Base-by-base conservation (phyloP, 2,888 invertebrate genomes). In the Frankliniella intonsa region DNA sequence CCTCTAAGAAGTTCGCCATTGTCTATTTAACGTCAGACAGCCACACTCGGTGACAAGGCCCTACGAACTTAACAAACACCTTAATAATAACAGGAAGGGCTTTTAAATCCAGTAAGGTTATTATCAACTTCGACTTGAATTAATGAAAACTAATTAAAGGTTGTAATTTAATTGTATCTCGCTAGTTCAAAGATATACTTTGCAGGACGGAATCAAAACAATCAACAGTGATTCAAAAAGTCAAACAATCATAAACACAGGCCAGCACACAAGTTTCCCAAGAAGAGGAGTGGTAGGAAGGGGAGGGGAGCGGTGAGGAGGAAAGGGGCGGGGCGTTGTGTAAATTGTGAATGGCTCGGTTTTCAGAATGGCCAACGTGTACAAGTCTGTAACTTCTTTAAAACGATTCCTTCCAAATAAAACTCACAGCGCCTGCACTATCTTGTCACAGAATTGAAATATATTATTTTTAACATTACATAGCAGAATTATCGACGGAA, bases 221-320 rank as follows among this genome's bases (percentile, higher is more conserved):
- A 76, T 76, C 69, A 76, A 76, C 69, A 76, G 22, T 76, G 69
- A 76, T 25, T 76, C 25, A 14, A 76, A 76, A 25, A 0, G n/a
- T 9, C 69, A 69, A 76, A 76, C 69, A 76, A 55, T 25, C 69
- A 76, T 38, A 76, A 76, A 76, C 69, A 76, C 69, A 76, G 69
- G 38, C 22, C 69, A 76, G 69, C 69, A 12, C 25, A 12, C 55
- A 38, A 76, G 69, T 76, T 76, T 76, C 69, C n/a, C 69, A 76
- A 76, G 69, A 25, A 76, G 69, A 12, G 69, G 69, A 25, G 69
- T 19, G 55, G 19, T 14, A 19, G 55, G 14, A 55, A 5, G 55
- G 55, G 22, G 65, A 9, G 65, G n/a, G 65, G 65, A 10, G 9
- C 3, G 2, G 22, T 5, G 69, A 69, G 22, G 69, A 8, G 11